Evolutionary conservation across 2,113 vertebrate species (phyloP), one percentile per base, ranked within the genome.

Genomic region (Sylvia atricapilla): DNA sequence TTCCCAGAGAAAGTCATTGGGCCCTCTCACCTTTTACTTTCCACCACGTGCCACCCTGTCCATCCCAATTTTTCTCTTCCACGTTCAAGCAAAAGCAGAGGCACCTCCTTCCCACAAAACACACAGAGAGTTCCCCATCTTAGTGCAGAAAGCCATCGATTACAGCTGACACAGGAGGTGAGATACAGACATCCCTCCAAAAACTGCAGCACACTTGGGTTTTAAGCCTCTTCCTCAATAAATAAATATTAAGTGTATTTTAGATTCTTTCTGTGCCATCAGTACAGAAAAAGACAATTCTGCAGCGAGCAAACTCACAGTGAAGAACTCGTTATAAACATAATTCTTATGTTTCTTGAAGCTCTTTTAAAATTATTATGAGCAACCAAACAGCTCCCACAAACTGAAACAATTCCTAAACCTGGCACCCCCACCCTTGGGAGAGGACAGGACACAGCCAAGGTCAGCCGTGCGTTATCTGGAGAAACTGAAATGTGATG

Each of bases 11-110:
- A 82, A 72, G 62, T 37, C 44, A 75, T 16, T 1, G 2, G 35
- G 33, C 13, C 5, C 31, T 56, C 67, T 72, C 53, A 63, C 30
- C 43, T 77, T 66, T 68, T 70, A 37, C 82, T 89, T 94, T 41
- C 55, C 27, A 60, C 39, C 70, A 41, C 0, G 0, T 37, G 53
- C 50, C 4, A 0, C 23, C 15, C 50, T 63, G 41, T 60, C 46
- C 37, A 49, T 69, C 55, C 30, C 21, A 31, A 6, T 60, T 60
- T 53, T 68, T 35, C 21, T 83, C 62, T 52, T 35, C 60, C 30
- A 21, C 0, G 0, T 30, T 76, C 53, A 24, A 68, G 35, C 0
- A 5, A 62, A 70, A 76, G 63, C 58, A 74, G 67, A 76, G n/a
- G 37, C 6, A 3, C 11, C 25, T 72, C 35, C 24, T 72, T 53